Conservation (phyloP, 2,797 vertebrate genomes). For the Acridotheres tristis region DNA sequence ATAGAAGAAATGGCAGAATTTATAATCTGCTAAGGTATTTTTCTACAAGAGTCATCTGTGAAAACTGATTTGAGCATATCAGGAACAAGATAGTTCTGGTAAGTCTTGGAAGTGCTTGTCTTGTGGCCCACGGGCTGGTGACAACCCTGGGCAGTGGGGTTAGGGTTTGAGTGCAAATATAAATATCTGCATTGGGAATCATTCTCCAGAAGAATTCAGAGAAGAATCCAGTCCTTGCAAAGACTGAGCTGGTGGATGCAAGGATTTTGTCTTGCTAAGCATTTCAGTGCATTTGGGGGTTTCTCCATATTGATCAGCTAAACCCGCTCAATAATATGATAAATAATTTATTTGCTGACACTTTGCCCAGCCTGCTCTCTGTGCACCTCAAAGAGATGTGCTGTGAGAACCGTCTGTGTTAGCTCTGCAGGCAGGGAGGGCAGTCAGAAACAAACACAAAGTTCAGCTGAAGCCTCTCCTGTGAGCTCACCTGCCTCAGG, state of each 20-base stretch:
- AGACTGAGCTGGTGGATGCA: background rate
- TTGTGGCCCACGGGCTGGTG: background rate
- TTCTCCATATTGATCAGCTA: background rate
- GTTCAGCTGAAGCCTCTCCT: background rate
- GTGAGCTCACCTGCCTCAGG: background rate
- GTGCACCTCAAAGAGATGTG: background rate
- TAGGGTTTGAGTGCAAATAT: background rate
- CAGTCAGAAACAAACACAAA: background rate
- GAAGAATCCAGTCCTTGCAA: background rate
- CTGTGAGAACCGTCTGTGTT: background rate
- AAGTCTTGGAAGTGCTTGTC: background rate
- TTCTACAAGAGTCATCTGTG: background rate
- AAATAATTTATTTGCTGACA: constrained; percentile 19
- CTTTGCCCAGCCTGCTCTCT: background rate
- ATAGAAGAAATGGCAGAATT: constrained; percentile 2
- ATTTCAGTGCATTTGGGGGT: background rate
- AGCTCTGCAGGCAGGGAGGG: background rate
- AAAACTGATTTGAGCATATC: background rate
- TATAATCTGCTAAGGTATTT: background rate
- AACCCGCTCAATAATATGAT: background rate
- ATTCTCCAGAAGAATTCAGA: background rate
- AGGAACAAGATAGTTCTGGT: background rate
- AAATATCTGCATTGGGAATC: background rate
- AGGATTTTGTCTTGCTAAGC: background rate
- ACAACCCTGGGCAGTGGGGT: background rate